Percentiles rank a stretch among this genome's conserved stretches.
Conservation (phyloP, 2,113 vertebrate species). For the Stigmatopora nigra region DNA sequence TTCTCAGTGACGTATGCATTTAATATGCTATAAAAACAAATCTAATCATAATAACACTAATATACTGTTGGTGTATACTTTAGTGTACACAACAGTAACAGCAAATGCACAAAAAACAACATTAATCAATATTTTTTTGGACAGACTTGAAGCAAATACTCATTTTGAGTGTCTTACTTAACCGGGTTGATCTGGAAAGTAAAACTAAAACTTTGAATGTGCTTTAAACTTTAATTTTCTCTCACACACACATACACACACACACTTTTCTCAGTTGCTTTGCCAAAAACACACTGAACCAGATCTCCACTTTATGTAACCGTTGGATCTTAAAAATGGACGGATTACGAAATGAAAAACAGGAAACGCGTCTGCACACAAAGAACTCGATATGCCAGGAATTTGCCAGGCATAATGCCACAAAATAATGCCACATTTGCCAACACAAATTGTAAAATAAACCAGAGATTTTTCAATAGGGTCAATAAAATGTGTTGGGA, state of each 20-base stretch:
- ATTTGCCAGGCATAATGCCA: slow-evolving; percentile 12
- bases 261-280: slow-evolving; percentile 25
- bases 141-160: too few relatives aligned
- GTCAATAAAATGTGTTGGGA: background rate
- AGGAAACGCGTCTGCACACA: slow-evolving; percentile 25
- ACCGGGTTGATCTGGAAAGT: too few relatives aligned
- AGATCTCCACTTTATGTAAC: slow-evolving; percentile 62
- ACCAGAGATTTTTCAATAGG: slow-evolving; percentile 2
- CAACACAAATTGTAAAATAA: slow-evolving; percentile 1
- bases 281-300: slow-evolving; percentile 55
- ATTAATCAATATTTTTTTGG: too few relatives aligned
- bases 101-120: too few relatives aligned
- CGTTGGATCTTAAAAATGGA: slow-evolving; percentile 57
- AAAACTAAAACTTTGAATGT: background rate
- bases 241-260: too few relatives aligned
- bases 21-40: too few relatives aligned
- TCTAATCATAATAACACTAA: too few relatives aligned
- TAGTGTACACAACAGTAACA: too few relatives aligned
- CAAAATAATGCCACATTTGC: slow-evolving; percentile 17
- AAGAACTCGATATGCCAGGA: slow-evolving; percentile 11
- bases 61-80: too few relatives aligned
- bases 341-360: slow-evolving; percentile 54
- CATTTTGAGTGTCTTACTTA: too few relatives aligned
- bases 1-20: too few relatives aligned
- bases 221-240: slow-evolving; percentile 19